Evolutionary conservation across 1,140 invertebrate genomes (phyloP), one percentile per base, ranked within the genome.

Genomic region (Heliconius melpomene): DNA sequence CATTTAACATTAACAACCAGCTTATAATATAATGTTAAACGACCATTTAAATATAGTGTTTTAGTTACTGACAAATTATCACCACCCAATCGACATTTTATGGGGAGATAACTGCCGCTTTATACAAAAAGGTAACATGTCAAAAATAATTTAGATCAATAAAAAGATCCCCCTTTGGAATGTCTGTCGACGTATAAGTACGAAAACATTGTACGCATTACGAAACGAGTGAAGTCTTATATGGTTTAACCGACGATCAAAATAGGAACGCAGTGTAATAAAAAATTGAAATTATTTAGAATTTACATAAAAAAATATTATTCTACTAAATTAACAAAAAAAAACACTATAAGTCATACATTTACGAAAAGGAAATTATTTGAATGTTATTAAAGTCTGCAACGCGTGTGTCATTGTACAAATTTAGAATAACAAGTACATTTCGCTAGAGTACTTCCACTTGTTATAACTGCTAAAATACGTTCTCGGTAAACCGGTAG

Each of bases 401-500:
- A 26, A 66, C 60, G 60, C 60, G 60, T 66, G 60, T 66, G 60
- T 66, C 60, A 66, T 8, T 29, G 60, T 72, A 72, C 71, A 72
- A 7, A 72, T 36, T 72, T 72, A 72, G 36, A 72, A 72, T 72
- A 38, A 72, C 71, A 72, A 72, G 18, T 72, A 72, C 71, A 72
- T 40, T 72, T 72, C 71, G 36, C 54, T 60, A 60, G 54, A 32
- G 32, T n/a, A 72, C 32, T 72, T 72, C 71, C 71, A 72, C 71
- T 72, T 72, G 71, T 72, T 72, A 72, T 38, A 72, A 38, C 71
- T 38, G 71, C 71, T 76, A 60, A 66, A 75, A 36, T 75, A 36
- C 54, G 57, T 75, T 75, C 54, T 38, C 54, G 32, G 54, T 76
- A 66, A 66, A 23, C 32, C 29, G 32, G 57, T 76, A 40, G 57